Evolutionary conservation across 2,113 vertebrate genomes (phyloP).

Genomic region (Trogon melanurus): DNA sequence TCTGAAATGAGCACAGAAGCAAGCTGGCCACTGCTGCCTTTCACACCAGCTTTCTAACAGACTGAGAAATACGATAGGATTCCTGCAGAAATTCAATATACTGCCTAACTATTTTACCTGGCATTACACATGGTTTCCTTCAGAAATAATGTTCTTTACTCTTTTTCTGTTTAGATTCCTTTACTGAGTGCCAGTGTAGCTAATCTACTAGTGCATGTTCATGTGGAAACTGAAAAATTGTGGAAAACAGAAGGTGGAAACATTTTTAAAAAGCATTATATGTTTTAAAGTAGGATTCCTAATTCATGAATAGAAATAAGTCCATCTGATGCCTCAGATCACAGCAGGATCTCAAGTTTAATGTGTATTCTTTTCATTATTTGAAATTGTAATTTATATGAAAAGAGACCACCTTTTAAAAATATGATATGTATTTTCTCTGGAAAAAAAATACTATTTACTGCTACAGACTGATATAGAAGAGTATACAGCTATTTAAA

Average conservation of each 20-base stretch:
- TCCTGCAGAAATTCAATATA: not conserved
- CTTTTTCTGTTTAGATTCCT: not conserved
- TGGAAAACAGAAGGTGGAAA: not conserved
- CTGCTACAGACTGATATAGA: not conserved
- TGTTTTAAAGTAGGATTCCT: not conserved
- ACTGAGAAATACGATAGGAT: not conserved
- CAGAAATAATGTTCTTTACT: not conserved
- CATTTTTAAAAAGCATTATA: not conserved
- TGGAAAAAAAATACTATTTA: not conserved
- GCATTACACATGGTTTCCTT: not conserved
- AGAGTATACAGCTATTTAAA: not conserved
- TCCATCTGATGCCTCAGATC: not conserved
- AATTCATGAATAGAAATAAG: not conserved
- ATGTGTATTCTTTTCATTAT: not conserved
- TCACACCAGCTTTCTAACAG: not conserved
- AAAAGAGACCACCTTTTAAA: slow-evolving; percentile 3
- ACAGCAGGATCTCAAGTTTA: not conserved
- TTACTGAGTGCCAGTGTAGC: not conserved
- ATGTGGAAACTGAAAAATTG: not conserved
- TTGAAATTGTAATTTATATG: slow-evolving; percentile 23
- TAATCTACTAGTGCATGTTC: not conserved
- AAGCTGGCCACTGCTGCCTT: not conserved
- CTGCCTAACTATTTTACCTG: not conserved
- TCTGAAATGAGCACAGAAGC: not conserved
- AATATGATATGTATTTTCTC: slow-evolving; percentile 7